Evolutionary conservation across 2,888 invertebrate species (phyloP), one percentile per base, ranked within the genome.

Genomic region (Cryptocheilus praepositus): DNA sequence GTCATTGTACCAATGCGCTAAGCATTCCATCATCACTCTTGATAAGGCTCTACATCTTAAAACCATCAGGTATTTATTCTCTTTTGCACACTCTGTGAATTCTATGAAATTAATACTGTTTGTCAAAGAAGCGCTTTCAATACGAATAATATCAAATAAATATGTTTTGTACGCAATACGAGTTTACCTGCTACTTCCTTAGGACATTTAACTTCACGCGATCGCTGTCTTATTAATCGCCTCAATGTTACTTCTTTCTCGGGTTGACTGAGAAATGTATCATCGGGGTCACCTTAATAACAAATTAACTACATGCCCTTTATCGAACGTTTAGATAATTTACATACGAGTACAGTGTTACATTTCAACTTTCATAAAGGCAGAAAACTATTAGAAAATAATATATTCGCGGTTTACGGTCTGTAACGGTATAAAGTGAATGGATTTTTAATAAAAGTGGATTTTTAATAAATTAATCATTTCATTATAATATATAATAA

Each of bases 191-290:
- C 89, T 0, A 96, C 95, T 90, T 94, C 93, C 75, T 92, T 88
- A 0, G 85, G 70, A 88, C 98, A 98, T 88, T 96, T 95, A 82
- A 95, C 94, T 15, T 83, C 85, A 86, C 93, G 95, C 0, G 97
- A 95, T 80, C 93, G 93, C 22, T 96, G 95, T 76, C 98, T 92
- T 91, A 98, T 94, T 82, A 95, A 92, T 89, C 97, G 95, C 0
- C 98, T 96, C 85, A 99, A 95, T 75, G 98, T 86, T 18, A 98
- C 93, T 85, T 98, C 96, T 19, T 89, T 89, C 89, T 99, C 99
- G 2, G 98, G 96, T 91, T 93, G 96, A 79, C 98, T 91, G 60
- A 99, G 89, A n/a, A 90, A 90, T 83, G 86, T 91, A 87, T 98
- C 98, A 77, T 95, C 90, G 0, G 97, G 97, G 90, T 98, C 96